A percentile compares a stretch with the other conserved stretches of the same genome.
Evolutionary conservation across 2,113 vertebrate genomes (phyloP).

Genomic region (Cyprinus carpio): DNA sequence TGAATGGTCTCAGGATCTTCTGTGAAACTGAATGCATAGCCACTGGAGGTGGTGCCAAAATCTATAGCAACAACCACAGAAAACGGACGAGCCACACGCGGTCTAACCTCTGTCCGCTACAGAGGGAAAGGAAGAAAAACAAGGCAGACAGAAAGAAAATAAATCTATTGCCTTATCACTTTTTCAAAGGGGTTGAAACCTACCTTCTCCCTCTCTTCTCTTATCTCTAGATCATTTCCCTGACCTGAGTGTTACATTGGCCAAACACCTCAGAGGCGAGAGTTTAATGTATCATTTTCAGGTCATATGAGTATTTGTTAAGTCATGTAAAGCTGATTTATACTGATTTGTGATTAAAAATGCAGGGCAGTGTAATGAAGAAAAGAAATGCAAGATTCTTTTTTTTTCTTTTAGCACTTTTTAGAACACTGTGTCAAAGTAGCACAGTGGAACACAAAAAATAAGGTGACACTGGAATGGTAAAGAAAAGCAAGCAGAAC

Average conservation of each 20-base stretch:
- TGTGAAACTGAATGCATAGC: constrained; percentile 94
- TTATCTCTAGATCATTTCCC: constrained; percentile 21
- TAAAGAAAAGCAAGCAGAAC: too few relatives aligned
- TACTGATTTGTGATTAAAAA: not conserved
- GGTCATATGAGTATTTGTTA: not conserved
- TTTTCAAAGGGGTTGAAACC: not conserved
- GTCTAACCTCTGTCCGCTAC: constrained; percentile 79
- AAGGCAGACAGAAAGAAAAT: constrained; percentile 21
- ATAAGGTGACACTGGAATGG: too few relatives aligned
- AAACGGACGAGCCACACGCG: constrained; percentile 73
- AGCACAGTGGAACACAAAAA: too few relatives aligned
- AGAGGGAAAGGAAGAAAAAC: constrained; percentile 21
- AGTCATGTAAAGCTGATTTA: not conserved
- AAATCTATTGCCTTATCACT: not conserved
- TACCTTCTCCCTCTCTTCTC: not conserved
- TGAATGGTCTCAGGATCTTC: constrained; percentile 92
- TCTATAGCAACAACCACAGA: constrained; percentile 92
- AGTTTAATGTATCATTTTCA: not conserved
- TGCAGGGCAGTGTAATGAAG: not conserved
- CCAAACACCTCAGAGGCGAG: not conserved
- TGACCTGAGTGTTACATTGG: not conserved
- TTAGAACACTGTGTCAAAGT: not conserved
- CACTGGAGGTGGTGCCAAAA: constrained; percentile 94
- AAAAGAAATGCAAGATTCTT: not conserved
- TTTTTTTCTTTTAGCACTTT: not conserved